Evolutionary conservation across 53 echinoderm and acorn worm genomes (phyloP), one percentile per base, ranked within the genome.

Genomic region (Temnopleurus reevesii): DNA sequence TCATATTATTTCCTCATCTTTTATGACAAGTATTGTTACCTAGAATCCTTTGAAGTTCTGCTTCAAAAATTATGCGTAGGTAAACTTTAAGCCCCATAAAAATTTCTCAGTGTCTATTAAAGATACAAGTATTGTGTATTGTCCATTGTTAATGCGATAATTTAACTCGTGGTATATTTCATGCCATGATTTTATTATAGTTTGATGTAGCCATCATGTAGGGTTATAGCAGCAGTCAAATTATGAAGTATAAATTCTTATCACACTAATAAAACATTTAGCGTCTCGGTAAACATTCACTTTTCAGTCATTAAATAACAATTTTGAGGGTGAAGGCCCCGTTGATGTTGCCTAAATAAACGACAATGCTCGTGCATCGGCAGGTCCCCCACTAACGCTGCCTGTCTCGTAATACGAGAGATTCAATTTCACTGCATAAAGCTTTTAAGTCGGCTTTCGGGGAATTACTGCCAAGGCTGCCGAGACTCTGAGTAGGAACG

Each of bases 361-460:
- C 21, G 21, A 41, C 41, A 38, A 71, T 41, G 41, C 71, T 71
- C 21, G 24, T n/a, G 7, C 71, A 71, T 41, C 36, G 41, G 71
- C 38, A 71, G 71, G 43, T 71, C 71, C 71, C 43, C 41, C 71
- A 18, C 41, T 38, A 38, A 71, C 38, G 19, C n/a, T 1, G 71
- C 41, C 41, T n/a, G 71, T 41, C 38, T 71, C 38, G 23, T 71
- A 41, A 41, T 71, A 71, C 71, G 19, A 79, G 33, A 60, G 86
- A 59, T 85, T 85, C 61, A 85, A 85, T 59, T 85, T 85, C 86
- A 85, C 53, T 46, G 61, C 61, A 44, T 45, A 60, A 59, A 85
- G 86, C 86, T 85, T 85, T 85, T 85, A 85, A 44, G 59, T 85
- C 44, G 61, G 59, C 86, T 85, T 85, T 60, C 60, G 59, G 43